These are phyloP conservation scores for Acanthococcus lagerstroemiae DNA, from an alignment of 2,888 invertebrate species.

Conservation along the genomic window DNA sequence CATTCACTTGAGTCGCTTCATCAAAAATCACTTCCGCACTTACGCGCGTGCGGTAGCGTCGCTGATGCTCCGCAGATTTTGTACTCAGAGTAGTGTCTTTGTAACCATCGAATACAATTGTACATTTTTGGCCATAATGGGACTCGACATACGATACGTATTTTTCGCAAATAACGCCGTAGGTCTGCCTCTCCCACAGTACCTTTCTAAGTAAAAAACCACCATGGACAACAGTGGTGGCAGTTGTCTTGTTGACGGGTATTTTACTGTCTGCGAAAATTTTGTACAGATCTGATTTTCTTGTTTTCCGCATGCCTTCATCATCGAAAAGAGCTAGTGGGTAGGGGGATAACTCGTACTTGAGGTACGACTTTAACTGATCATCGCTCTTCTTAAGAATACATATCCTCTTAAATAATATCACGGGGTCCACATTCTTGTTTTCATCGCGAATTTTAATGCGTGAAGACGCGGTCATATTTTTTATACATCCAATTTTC, in stretches of 20 bases:
- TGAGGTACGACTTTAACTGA: slow-evolving; percentile 34
- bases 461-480: slow-evolving; percentile 33
- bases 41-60: background rate
- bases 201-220: background rate
- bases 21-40: background rate
- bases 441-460: slow-evolving; percentile 34
- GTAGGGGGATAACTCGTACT: slow-evolving; percentile 33
- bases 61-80: background rate
- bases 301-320: slow-evolving; percentile 33
- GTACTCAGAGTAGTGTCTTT: background rate
- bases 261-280: slow-evolving; percentile 16
- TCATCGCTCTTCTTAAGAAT: slow-evolving; percentile 37
- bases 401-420: slow-evolving; percentile 23
- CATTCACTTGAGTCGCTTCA: background rate
- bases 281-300: slow-evolving; percentile 35
- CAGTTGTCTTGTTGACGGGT: background rate
- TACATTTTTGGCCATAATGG: background rate
- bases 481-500: too few relatives aligned
- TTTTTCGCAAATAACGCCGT: background rate
- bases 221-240: background rate
- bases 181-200: background rate
- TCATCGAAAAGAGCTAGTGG: slow-evolving; percentile 36
- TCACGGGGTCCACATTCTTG: slow-evolving; percentile 13
- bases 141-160: background rate
- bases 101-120: background rate